These are phyloP conservation scores for Sinelater perroti DNA, from an alignment of 2,888 invertebrate species.

Conservation along the genomic window DNA sequence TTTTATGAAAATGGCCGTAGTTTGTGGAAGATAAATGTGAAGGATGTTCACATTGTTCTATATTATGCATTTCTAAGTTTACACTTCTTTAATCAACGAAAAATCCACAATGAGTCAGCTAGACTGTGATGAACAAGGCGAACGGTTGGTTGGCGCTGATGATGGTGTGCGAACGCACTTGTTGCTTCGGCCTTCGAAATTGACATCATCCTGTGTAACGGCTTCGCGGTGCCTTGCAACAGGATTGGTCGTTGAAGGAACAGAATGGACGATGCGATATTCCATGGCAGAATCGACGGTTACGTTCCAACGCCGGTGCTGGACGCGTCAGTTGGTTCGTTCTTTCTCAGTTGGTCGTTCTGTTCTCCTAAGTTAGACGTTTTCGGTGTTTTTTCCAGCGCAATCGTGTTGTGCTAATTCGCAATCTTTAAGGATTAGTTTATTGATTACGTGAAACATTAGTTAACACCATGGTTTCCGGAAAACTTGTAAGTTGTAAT, in stretches of 20 bases:
- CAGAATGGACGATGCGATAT: conserved; percentile 26
- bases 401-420: too few relatives aligned
- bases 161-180: conserved; percentile 5
- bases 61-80: too few relatives aligned
- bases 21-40: too few relatives aligned
- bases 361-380: not conserved
- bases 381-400: not conserved
- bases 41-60: too few relatives aligned
- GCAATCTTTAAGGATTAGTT: conserved; percentile 26
- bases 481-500: conserved; percentile 42
- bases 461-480: conserved; percentile 41
- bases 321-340: conserved; percentile 15
- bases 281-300: conserved; percentile 26
- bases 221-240: conserved; percentile 16
- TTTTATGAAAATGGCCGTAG: too few relatives aligned
- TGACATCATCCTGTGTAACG: conserved; percentile 25
- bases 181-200: conserved; percentile 16
- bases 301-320: conserved; percentile 18
- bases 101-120: not conserved
- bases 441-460: conserved; percentile 20
- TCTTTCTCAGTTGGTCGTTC: not conserved
- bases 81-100: not conserved
- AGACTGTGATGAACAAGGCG: not conserved
- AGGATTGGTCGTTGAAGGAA: conserved; percentile 18
- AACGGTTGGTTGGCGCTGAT: too few relatives aligned